Conservation (phyloP, 2,797 vertebrate genomes). For the Astyanax mexicanus region DNA sequence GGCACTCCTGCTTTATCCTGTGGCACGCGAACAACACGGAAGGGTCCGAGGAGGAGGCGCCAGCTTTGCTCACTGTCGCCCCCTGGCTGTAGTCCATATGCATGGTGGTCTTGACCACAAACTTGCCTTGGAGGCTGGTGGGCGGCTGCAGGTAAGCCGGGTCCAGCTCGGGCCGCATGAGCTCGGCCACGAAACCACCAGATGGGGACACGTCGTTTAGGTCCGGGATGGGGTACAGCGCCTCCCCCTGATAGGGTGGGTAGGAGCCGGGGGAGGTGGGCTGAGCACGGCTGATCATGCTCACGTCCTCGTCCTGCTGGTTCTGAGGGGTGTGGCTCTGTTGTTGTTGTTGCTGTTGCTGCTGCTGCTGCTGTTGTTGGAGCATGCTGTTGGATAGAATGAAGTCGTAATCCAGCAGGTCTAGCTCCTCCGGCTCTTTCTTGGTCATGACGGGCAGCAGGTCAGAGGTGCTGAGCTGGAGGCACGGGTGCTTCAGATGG, state of each 20-base stretch:
- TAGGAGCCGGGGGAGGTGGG: constrained; percentile 81
- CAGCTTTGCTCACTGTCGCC: constrained; percentile 80
- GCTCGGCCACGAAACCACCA: constrained; percentile 95
- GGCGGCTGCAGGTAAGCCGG: constrained; percentile 89
- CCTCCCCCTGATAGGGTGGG: constrained; percentile 76
- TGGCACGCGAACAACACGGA: constrained; percentile 81
- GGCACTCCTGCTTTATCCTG: constrained; percentile 92
- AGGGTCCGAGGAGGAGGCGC: constrained; percentile 70
- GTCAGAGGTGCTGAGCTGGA: constrained; percentile 78
- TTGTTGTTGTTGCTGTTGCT: constrained; percentile 78
- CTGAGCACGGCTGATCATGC: constrained; percentile 74
- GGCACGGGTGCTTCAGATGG: constrained; percentile 85
- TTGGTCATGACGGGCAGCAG: constrained; percentile 79
- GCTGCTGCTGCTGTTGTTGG: constrained; percentile 84
- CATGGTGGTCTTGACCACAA: constrained; percentile 91
- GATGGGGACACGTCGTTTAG: constrained; percentile 93
- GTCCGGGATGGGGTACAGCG: constrained; percentile 88
- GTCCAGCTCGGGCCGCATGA: constrained; percentile 95
- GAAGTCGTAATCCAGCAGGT: constrained; percentile 95
- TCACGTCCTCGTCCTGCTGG: constrained; percentile 73
- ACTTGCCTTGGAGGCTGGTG: constrained; percentile 91
- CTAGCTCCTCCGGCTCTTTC: constrained; percentile 90
- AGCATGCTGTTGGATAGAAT: constrained; percentile 94
- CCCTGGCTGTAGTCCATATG: constrained; percentile 87
- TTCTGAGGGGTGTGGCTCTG: constrained; percentile 70